Base-by-base conservation (phyloP, 2,888 invertebrate genomes). In the Melanostoma mellinum region DNA sequence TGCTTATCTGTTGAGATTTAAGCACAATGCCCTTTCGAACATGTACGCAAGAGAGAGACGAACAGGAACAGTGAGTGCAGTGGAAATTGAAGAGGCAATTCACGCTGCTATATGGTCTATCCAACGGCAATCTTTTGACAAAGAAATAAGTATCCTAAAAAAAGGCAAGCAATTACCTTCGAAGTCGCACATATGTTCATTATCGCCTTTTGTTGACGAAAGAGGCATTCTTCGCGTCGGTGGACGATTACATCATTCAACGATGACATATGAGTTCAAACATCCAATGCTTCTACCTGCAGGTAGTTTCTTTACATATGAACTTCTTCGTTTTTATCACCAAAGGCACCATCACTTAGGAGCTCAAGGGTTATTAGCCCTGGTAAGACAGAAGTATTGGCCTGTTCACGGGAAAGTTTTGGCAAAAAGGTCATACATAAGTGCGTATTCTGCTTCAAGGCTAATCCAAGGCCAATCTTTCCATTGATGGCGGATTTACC, bases 141-240 rank as follows among this genome's bases (percentile, higher is more conserved):
- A 8, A 4, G 42, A 71, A 30, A 52, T 71, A 0, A 6, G 9
- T 48, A 30, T 20, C 32, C n/a, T 60, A 60, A 9, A 5, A n/a
- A 60, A 44, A 35, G n/a, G 6, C 4, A 61, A 36, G 0, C 61
- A 44, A 46, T 4, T 60, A 4, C 33, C 35, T 32, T 35, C 44
- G 32, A 46, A n/a, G 10, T 60, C 60, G 3, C 46, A 46, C 30
- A 60, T 60, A 3, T 33, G 32, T 8, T 44, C 44, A 44, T 33
- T 60, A 33, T 6, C 44, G 32, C 42, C 58, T 2, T 68, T 56
- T 48, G n/a, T 68, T 3, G 68, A 68, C 6, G 4, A 44, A 2
- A 35, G 46, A 3, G 46, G 56, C 9, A 46, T 68, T 35, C 35
- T 56, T n/a, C 36, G 68, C n/a, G 56, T 56, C 8, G 69, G 69